Percentiles rank a stretch among this genome's conserved stretches.
Evolutionary conservation across 1,140 invertebrate genomes (phyloP).

Genomic region (Diorhabda sublineata): DNA sequence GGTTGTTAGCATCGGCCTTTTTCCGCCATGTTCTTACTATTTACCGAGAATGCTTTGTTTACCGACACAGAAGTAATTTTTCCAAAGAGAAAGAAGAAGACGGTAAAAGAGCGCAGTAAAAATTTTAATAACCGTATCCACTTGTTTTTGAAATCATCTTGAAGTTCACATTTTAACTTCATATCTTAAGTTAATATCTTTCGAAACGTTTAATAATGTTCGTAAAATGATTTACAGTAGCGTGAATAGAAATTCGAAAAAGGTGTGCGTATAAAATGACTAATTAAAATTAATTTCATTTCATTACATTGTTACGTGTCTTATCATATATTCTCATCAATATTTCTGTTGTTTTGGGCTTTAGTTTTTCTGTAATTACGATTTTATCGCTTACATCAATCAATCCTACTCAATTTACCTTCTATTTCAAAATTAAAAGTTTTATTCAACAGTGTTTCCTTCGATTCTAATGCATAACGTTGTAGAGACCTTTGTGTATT

Average conservation of each 20-base stretch:
- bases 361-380: no score
- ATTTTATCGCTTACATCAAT: no score
- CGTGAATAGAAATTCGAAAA: neutral
- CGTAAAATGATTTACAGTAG: neutral
- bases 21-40: constrained; percentile 14
- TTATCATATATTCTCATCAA: no score
- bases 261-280: no score
- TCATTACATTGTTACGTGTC: no score
- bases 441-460: no score
- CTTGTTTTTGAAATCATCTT: constrained; percentile 31
- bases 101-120: constrained; percentile 23
- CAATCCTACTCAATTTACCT: no score
- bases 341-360: no score
- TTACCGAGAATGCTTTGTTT: constrained; percentile 27
- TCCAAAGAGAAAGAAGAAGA: constrained; percentile 10
- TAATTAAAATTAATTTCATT: no score
- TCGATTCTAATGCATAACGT: no score
- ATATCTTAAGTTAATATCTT: constrained; percentile 19
- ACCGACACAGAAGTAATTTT: constrained; percentile 31
- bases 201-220: constrained; percentile 14
- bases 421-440: no score
- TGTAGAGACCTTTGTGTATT: no score
- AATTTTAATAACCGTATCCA: constrained; percentile 30
- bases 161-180: constrained; percentile 22
- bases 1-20: neutral